Evolutionary conservation across 92 coral and sea anemone genomes (phyloP), one percentile per base, ranked within the genome.

Genomic region (Zoanthus sansibaricus): DNA sequence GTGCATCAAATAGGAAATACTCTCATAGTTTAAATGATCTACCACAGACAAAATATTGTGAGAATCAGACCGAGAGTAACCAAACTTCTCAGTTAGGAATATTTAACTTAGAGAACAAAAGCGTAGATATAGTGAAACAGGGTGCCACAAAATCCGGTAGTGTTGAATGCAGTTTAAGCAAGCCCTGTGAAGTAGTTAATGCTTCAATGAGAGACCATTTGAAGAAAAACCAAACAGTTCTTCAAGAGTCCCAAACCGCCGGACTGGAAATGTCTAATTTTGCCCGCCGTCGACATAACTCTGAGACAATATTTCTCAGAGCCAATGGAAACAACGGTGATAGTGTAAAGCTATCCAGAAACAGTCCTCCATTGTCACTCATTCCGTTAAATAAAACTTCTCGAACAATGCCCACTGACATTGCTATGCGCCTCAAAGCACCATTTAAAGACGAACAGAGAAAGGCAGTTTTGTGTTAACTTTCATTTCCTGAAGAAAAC

Each of bases 361-460:
- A 33, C 32, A 7, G 46, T 13, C 56, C 55, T 11, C 72, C 73
- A 44, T 1, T 61, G 72, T 11, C n/a, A 64, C 84, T 20, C 16
- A 72, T 3, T 45, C 15, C 83, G 6, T 17, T 15, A 13, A 48
- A 48, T 51, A 59, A 66, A 37, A 80, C 68, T 42, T 18, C 2
- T 2, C 62, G 58, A 48, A 55, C 45, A 37, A 44, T 82, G 75
- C 52, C 93, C 17, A 10, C 51, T 86, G 59, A 32, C 33, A 69
- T 82, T 75, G 70, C 0, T 58, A 58, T n/a, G n/a, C 16, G 64
- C 64, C 7, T 14, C 15, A 58, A 58, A 15, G 64, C 16, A 7
- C 14, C 64, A 14, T 58, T 58, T 5, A 4, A 58, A 18, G 20
- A 12, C 6, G 20, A 14, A 58, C 64, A 58, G 20, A 13, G 6